Evolutionary conservation across 2,113 vertebrate genomes (phyloP).

Genomic region (Tringa solitaria): DNA sequence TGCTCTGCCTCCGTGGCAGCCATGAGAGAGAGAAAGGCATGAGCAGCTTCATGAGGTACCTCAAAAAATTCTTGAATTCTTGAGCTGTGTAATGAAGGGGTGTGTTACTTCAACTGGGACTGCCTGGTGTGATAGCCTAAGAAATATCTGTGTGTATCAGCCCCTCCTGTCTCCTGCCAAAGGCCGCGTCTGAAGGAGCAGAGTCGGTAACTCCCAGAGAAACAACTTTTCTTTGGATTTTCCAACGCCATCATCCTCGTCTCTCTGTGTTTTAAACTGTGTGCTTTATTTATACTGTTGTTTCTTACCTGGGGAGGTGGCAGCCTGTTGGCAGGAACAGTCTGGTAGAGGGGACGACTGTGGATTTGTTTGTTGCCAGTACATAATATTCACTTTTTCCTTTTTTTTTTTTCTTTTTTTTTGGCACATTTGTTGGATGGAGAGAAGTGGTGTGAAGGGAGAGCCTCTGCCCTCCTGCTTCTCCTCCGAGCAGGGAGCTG

Average conservation of each 20-base stretch:
- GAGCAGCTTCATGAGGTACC: neutral
- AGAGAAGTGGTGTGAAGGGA: neutral
- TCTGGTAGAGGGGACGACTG: fast-evolving
- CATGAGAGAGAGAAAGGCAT: neutral
- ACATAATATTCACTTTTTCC: fast-evolving
- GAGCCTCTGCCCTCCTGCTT: fast-evolving
- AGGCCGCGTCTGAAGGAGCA: neutral
- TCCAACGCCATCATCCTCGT: fast-evolving
- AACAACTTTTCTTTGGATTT: neutral
- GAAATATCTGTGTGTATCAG: fast-evolving
- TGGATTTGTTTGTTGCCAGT: neutral
- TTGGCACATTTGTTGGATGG: neutral
- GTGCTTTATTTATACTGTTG: neutral
- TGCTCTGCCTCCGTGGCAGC: neutral
- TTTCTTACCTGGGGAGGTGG: neutral
- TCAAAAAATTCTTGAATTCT: neutral
- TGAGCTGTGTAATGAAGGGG: neutral
- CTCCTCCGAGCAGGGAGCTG: fast-evolving
- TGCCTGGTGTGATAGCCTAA: neutral
- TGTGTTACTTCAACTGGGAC: neutral
- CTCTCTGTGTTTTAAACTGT: neutral
- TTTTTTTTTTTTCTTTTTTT: too few relatives aligned
- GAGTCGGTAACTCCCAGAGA: fast-evolving
- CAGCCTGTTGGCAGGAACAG: neutral
- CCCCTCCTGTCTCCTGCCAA: neutral